Base-by-base conservation (phyloP, 2,797 vertebrate genomes). In the Oophaga sylvatica region DNA sequence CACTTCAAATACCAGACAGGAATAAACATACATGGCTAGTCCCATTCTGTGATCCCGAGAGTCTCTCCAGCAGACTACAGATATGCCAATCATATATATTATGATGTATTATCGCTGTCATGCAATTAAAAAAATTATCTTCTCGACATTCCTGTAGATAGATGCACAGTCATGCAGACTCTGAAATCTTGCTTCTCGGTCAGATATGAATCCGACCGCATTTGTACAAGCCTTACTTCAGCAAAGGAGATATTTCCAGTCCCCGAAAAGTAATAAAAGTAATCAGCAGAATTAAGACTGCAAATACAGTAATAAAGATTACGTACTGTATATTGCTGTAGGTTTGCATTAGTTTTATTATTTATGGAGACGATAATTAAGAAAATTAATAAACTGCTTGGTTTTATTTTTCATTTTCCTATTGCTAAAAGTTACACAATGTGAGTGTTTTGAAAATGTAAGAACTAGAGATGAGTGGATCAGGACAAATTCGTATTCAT, bases 91-190 rank as follows among this genome's bases (percentile, higher is more conserved):
- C 71, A 76, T 11, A 62, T 20, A 26, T 63, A 48, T 19, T 76
- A 63, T 63, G 59, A 76, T 53, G 59, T 29, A 63, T 84, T 84
- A 75, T 29, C 59, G 62, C 71, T 84, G 83, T 84, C 71, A 63
- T 84, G 71, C 16, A 65, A 62, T 76, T 65, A 53, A n/a, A 76
- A 60, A 77, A 84, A 84, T 80, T 62, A 62, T 76, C 59, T 26
- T 84, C 59, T 53, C 41, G 16, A 65, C 71, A 62, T 76, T 75
- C 71, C 71, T 77, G 83, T 26, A 77, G 83, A 63, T 77, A 84
- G 57, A 73, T 3, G 57, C 70, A 76, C 59, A 84, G 71, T 84
- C 70, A 63, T 75, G 70, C 83, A 45, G 83, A n/a, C 70, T 76
- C 31, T 56, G 20, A 60, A 76, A 63, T 84, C 71, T 59, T 76